Percentiles rank a stretch among this genome's conserved stretches.
These are phyloP conservation scores for Allophyes oxyacanthae DNA, from an alignment of 2,888 invertebrate genomes.

Conservation along the genomic window DNA sequence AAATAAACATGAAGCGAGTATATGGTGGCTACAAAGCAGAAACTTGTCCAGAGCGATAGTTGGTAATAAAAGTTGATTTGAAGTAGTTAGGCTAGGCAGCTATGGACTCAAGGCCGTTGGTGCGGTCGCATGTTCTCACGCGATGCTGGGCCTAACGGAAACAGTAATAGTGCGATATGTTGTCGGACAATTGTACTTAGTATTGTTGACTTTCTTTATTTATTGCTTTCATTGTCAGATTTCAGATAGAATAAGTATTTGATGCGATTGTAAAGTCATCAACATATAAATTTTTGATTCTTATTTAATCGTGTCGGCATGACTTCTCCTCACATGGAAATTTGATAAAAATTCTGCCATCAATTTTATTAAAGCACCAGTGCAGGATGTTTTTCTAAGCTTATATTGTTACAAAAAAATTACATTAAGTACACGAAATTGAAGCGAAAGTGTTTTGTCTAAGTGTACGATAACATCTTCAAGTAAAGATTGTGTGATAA, in stretches of 20 bases:
- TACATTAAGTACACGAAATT: neutral
- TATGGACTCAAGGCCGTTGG: conserved; percentile 69
- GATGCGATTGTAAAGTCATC: too few relatives aligned
- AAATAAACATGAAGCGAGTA: conserved; percentile 43
- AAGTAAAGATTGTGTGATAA: conserved; percentile 33
- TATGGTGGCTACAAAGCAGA: conserved; percentile 26
- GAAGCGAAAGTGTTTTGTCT: conserved; percentile 31
- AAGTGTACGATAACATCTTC: conserved; percentile 26
- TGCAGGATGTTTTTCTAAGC: too few relatives aligned
- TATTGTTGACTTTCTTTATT: conserved; percentile 31
- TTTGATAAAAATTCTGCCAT: too few relatives aligned
- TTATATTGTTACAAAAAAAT: too few relatives aligned
- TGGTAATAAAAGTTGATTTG: conserved; percentile 54
- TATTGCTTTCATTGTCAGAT: conserved; percentile 23
- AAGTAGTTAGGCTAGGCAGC: conserved; percentile 54
- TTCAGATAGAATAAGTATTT: too few relatives aligned
- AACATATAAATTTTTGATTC: too few relatives aligned
- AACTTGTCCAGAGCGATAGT: conserved; percentile 48
- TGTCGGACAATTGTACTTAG: conserved; percentile 43
- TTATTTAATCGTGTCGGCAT: too few relatives aligned
- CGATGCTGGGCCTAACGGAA: conserved; percentile 61
- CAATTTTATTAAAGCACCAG: too few relatives aligned
- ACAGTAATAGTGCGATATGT: conserved; percentile 52
- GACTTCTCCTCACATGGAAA: too few relatives aligned
- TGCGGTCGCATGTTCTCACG: conserved; percentile 70